Evolutionary conservation across 2,113 vertebrate species (phyloP).

Genomic region (Lophochroa leadbeateri): DNA sequence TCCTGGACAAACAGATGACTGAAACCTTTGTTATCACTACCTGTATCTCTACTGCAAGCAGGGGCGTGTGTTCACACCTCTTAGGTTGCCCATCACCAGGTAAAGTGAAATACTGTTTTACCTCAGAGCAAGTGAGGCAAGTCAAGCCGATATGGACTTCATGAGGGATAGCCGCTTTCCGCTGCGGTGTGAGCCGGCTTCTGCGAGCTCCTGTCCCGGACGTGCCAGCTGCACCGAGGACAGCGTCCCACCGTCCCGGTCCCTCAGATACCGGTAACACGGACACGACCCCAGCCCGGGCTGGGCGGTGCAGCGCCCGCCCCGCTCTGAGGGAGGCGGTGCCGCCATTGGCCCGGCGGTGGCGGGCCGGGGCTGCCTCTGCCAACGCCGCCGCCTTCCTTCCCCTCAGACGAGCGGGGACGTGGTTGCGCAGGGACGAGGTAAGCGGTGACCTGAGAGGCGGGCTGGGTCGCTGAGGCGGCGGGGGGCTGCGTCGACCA

Average conservation of each 20-base stretch:
- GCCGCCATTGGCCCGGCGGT: background rate
- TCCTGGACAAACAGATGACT: slow-evolving; percentile 10
- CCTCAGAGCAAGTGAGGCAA: background rate
- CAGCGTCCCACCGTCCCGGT: rapidly evolving
- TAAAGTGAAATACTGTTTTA: background rate
- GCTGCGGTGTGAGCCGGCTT: rapidly evolving
- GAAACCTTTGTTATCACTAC: background rate
- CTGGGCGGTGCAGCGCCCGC: background rate
- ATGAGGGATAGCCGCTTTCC: rapidly evolving
- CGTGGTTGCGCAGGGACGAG: background rate
- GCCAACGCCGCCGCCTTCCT: background rate
- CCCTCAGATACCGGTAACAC: background rate
- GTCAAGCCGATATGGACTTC: rapidly evolving
- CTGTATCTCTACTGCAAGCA: background rate
- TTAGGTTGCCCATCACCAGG: background rate
- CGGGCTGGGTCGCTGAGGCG: too few species aligned
- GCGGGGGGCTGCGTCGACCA: too few species aligned
- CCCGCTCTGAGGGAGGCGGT: background rate
- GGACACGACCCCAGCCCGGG: background rate
- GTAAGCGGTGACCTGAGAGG: background rate
- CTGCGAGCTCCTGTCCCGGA: background rate
- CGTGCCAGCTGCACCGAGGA: too few species aligned
- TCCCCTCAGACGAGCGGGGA: background rate
- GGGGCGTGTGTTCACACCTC: background rate
- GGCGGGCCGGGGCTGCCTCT: background rate